A percentile compares a stretch with the other conserved stretches of the same genome.
Conservation (phyloP, 1,140 invertebrate species). For the Caenorhabditis elegans region WBcel235 BX284605.5:4836001-4836500, state of each 20-base stretch:
- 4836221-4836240: conserved; percentile 47
- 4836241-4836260: conserved; percentile 58
- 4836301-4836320: conserved; percentile 60
- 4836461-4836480: too few species aligned
- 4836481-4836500: too few species aligned
- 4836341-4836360: conserved; percentile 59
- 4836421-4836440: background rate
- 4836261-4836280: conserved; percentile 48
- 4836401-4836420: conserved; percentile 66
- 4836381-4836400: conserved; percentile 69
- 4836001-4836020: too few species aligned
- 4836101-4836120: conserved; percentile 54
- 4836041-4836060: conserved; percentile 54
- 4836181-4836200: conserved; percentile 50
- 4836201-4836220: conserved; percentile 56
- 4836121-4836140: conserved; percentile 59
- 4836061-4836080: conserved; percentile 49
- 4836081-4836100: conserved; percentile 25
- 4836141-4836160: conserved; percentile 49
- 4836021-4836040: background rate
- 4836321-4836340: conserved; percentile 56
- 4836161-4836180: conserved; percentile 63
- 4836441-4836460: too few species aligned
- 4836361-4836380: conserved; percentile 63
- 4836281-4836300: conserved; percentile 48